A percentile compares a stretch with the other conserved stretches of the same genome.
phyloP scores from a whole-genome alignment of 1,140 invertebrate species.

The Philotrypesis tridentata region DNA sequence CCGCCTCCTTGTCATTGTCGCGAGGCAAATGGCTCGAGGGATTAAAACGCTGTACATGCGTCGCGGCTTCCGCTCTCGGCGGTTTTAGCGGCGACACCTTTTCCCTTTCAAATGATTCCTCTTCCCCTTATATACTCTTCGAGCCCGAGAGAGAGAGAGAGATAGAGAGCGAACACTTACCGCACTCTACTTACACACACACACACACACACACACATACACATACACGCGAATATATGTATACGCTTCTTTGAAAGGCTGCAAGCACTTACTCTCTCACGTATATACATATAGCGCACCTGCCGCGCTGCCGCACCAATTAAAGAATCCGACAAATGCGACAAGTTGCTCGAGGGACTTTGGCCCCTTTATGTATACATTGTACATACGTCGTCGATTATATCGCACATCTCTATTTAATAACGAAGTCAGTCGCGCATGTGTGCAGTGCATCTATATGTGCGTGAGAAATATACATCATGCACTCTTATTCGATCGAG shows the following conservation, averaged over 20 bases:
- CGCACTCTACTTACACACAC: not conserved
- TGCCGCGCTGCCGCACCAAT: constrained; percentile 23
- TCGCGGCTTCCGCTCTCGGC: constrained; percentile 35
- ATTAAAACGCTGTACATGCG: constrained; percentile 9
- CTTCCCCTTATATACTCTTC: too few species aligned
- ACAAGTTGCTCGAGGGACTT: constrained; percentile 37
- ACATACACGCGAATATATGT: not conserved
- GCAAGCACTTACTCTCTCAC: not conserved
- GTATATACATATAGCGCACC: constrained; percentile 12
- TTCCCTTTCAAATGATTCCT: constrained; percentile 28
- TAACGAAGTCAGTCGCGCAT: constrained; percentile 3
- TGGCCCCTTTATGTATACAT: not conserved
- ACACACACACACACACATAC: not conserved
- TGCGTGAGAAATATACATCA: too few species aligned
- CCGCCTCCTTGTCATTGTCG: too few species aligned
- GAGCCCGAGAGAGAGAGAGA: too few species aligned
- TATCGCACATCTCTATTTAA: constrained; percentile 25
- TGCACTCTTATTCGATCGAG: not conserved
- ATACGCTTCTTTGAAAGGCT: not conserved
- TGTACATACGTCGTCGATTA: not conserved
- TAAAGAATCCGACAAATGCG: constrained; percentile 40
- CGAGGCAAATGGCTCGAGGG: not conserved
- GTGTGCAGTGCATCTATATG: too few species aligned
- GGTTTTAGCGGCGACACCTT: constrained; percentile 41
- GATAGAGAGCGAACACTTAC: too few species aligned